A percentile compares a stretch with the other conserved stretches of the same genome.
Conservation (phyloP, 1,140 invertebrate species). For the Zophobas morio region DNA sequence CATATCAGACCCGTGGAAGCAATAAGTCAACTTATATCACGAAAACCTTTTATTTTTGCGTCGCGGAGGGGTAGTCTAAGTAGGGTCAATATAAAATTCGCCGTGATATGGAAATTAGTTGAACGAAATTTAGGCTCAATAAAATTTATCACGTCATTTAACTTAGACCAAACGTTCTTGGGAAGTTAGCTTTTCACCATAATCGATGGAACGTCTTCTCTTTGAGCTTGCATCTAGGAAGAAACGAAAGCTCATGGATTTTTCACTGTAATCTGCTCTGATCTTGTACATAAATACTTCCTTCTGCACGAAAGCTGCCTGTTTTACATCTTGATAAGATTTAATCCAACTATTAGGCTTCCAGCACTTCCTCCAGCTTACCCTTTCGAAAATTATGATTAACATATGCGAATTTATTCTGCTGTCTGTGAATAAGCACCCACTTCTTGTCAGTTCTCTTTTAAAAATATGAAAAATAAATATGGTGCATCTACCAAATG, state of each 20-base stretch:
- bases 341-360: neutral
- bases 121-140: slow-evolving; percentile 17
- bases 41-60: slow-evolving; percentile 1
- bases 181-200: slow-evolving; percentile 34
- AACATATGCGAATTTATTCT: neutral
- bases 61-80: neutral
- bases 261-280: slow-evolving; percentile 23
- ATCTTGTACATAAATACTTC: slow-evolving; percentile 29
- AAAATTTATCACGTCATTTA: slow-evolving; percentile 39
- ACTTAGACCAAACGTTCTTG: slow-evolving; percentile 20
- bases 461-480: too few species aligned
- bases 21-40: slow-evolving; percentile 10
- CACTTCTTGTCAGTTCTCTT: neutral
- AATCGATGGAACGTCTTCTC: slow-evolving; percentile 22
- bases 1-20: neutral
- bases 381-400: neutral
- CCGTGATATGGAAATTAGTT: slow-evolving; percentile 31
- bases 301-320: neutral
- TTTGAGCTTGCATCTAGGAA: slow-evolving; percentile 4
- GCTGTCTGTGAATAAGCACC: neutral
- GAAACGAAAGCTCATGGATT: slow-evolving; percentile 24
- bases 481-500: too few species aligned
- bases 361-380: neutral
- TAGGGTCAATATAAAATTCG: slow-evolving; percentile 26
- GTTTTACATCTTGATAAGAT: neutral